Evolutionary conservation across 2,113 vertebrate species (phyloP).

Genomic region (Alouatta palliata): DNA sequence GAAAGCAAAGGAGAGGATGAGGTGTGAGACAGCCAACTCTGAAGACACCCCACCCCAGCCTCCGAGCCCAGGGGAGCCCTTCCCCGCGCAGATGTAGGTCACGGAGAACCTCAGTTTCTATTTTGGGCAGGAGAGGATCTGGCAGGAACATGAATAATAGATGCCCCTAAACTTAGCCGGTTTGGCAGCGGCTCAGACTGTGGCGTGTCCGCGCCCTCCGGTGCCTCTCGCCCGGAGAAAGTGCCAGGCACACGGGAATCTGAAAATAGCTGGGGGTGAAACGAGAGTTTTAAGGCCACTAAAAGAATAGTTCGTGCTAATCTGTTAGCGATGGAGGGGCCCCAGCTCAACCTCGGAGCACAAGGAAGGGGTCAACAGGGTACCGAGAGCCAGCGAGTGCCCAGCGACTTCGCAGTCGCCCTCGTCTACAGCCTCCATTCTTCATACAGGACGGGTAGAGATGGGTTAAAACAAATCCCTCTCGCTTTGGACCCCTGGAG

Average conservation of each 20-base stretch:
- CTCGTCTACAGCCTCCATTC: not conserved
- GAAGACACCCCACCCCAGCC: constrained; percentile 45
- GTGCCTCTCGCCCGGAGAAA: constrained; percentile 26
- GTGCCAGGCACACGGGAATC: constrained; percentile 15
- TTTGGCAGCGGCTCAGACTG: constrained; percentile 78
- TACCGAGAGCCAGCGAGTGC: not conserved
- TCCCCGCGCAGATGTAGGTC: constrained; percentile 86
- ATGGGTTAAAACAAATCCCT: not conserved
- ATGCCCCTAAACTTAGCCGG: constrained; percentile 82
- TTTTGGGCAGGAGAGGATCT: constrained; percentile 82
- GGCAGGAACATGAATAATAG: constrained; percentile 87
- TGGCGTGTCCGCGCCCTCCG: not conserved
- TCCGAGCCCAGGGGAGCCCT: constrained; percentile 67
- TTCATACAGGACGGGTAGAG: not conserved
- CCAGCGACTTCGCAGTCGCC: not conserved
- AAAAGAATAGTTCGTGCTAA: not conserved
- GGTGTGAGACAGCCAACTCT: not conserved
- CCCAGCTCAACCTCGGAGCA: not conserved
- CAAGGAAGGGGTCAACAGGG: not conserved
- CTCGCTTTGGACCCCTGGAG: not conserved
- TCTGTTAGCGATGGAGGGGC: not conserved
- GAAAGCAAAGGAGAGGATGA: not conserved
- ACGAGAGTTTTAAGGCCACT: not conserved
- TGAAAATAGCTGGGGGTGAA: constrained; percentile 9
- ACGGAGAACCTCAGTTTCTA: constrained; percentile 84